Evolutionary conservation across 2,113 vertebrate species (phyloP).

Genomic region (Corythornis madagascariensis): DNA sequence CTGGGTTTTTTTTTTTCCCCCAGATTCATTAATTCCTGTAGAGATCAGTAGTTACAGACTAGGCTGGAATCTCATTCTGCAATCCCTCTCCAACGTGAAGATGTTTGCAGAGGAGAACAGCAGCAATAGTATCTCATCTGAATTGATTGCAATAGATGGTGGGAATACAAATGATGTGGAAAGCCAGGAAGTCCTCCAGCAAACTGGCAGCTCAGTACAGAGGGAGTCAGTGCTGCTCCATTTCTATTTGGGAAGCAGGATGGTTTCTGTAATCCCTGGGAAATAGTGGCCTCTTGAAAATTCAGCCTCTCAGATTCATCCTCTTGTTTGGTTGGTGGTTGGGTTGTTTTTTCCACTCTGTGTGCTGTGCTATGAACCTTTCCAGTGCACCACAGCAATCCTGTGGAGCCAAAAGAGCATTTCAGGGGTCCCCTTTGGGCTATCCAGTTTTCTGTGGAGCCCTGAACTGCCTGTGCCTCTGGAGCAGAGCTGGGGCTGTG

Average conservation of each 20-base stretch:
- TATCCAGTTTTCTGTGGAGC: neutral
- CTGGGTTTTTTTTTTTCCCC: neutral
- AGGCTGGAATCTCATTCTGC: neutral
- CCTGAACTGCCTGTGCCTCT: neutral
- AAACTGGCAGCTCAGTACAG: neutral
- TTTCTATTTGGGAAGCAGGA: neutral
- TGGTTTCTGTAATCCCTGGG: neutral
- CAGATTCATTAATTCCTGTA: neutral
- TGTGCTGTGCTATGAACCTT: neutral
- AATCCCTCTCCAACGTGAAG: neutral
- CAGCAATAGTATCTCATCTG: neutral
- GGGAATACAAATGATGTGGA: neutral
- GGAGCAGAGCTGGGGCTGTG: neutral
- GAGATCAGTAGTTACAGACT: neutral
- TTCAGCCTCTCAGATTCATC: neutral
- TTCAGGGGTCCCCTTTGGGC: neutral
- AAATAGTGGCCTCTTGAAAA: neutral
- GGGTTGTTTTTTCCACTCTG: neutral
- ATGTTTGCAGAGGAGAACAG: neutral
- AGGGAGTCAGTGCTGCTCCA: neutral
- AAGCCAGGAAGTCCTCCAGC: neutral
- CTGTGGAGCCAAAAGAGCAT: neutral
- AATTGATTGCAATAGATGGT: neutral
- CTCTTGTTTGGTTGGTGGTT: neutral
- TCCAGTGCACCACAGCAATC: neutral